Conservation (phyloP, 1,140 invertebrate genomes). For the Carposina sasakii region DNA sequence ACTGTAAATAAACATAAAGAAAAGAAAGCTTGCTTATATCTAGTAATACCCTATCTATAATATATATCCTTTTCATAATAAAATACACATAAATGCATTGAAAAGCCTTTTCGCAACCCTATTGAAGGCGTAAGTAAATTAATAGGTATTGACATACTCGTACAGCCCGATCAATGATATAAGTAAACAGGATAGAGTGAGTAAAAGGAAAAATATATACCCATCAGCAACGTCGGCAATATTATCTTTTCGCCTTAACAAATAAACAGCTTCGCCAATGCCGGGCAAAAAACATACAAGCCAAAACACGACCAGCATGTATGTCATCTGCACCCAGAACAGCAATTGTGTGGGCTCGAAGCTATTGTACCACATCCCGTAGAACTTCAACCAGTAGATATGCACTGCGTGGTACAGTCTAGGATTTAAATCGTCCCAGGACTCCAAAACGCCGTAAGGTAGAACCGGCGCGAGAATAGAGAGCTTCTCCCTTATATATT, state of each 20-base stretch:
- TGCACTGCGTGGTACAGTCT: slow-evolving; percentile 57
- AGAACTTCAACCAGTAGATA: slow-evolving; percentile 68
- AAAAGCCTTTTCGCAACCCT: no score
- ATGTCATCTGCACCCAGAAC: slow-evolving; percentile 54
- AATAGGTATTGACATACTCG: no score
- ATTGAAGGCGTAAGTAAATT: no score
- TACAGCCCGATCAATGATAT: slow-evolving; percentile 6
- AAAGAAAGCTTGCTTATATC: no score
- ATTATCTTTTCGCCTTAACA: slow-evolving; percentile 53
- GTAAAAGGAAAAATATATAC: slow-evolving; percentile 36
- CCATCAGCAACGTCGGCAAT: slow-evolving; percentile 65
- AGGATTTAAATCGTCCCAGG: slow-evolving; percentile 57
- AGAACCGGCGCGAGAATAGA: slow-evolving; percentile 36
- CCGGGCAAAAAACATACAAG: slow-evolving; percentile 63
- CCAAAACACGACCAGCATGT: slow-evolving; percentile 51
- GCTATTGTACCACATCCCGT: slow-evolving; percentile 65
- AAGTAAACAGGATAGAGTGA: slow-evolving; percentile 19
- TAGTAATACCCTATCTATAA: no score
- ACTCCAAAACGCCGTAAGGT: slow-evolving; percentile 48
- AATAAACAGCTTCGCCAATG: slow-evolving; percentile 60
- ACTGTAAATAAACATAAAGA: no score
- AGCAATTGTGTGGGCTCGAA: slow-evolving; percentile 29
- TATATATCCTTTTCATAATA: no score
- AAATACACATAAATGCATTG: no score
- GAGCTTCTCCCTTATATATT: slow-evolving; percentile 36